phyloP scores from a whole-genome alignment of 2,797 vertebrate genomes.

The Melopsittacus undulatus region DNA sequence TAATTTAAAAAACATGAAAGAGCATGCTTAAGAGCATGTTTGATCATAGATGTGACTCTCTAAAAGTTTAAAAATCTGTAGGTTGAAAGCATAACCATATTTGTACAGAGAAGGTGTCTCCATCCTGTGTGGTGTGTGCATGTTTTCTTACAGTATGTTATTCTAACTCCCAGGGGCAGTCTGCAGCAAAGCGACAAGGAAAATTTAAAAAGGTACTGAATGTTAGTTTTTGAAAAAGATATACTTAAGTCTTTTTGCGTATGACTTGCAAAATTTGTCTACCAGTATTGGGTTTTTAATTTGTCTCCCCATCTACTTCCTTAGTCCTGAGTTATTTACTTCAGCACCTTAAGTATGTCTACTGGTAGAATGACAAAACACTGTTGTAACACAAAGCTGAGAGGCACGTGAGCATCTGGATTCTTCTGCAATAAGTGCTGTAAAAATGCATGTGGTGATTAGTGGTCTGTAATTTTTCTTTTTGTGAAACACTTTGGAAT shows the following conservation, averaged over 20 bases:
- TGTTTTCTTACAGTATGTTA: constrained; percentile 98
- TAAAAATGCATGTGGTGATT: constrained; percentile 27
- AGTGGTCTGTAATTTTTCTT: neutral
- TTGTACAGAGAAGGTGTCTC: constrained; percentile 72
- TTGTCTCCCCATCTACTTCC: constrained; percentile 50
- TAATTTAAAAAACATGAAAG: constrained; percentile 17
- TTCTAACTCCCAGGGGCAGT: constrained; percentile 99
- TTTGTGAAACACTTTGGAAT: neutral
- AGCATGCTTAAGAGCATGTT: constrained; percentile 67
- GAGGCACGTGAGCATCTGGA: neutral
- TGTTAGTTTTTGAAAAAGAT: constrained; percentile 85
- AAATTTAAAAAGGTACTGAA: constrained; percentile 99
- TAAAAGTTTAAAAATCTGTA: constrained; percentile 25
- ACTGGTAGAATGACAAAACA: constrained; percentile 1
- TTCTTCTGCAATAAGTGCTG: constrained; percentile 14
- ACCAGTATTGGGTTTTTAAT: constrained; percentile 64
- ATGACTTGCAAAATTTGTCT: constrained; percentile 73
- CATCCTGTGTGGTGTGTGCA: constrained; percentile 86
- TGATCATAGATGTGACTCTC: constrained; percentile 46
- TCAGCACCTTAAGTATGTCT: constrained; percentile 18
- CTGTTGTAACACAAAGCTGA: neutral
- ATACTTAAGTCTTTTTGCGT: constrained; percentile 75
- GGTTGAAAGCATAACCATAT: constrained; percentile 35
- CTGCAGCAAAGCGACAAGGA: constrained; percentile 99
- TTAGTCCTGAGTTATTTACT: constrained; percentile 41